Evolutionary conservation across 1,140 invertebrate genomes (phyloP).

Genomic region (Drosophila aff.): DNA sequence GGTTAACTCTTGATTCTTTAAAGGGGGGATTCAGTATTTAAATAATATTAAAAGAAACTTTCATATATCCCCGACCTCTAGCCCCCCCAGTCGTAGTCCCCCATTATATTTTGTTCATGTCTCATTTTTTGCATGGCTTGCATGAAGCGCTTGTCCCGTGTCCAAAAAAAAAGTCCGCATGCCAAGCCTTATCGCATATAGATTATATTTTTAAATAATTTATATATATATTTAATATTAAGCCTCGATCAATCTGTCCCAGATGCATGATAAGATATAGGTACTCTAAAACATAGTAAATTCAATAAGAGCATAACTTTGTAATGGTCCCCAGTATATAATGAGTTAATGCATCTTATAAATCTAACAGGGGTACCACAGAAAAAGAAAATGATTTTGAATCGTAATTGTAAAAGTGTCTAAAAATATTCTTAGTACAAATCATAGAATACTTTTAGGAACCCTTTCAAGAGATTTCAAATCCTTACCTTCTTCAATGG

Average conservation of each 20-base stretch:
- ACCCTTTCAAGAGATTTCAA: too few species aligned
- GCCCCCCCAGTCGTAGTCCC: constrained; percentile 15
- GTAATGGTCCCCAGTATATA: constrained; percentile 28
- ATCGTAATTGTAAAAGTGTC: not conserved
- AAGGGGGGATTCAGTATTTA: not conserved
- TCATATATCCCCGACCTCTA: not conserved
- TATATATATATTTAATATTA: constrained; percentile 2
- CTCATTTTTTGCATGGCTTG: constrained; percentile 67
- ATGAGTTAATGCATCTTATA: constrained; percentile 13
- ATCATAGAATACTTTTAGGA: not conserved
- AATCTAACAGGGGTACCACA: not conserved
- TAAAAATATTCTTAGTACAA: not conserved
- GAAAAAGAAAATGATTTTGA: not conserved
- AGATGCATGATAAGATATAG: constrained; percentile 44
- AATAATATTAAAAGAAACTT: not conserved
- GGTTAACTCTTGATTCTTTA: too few species aligned
- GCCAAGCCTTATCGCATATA: constrained; percentile 19
- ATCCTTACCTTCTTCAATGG: not conserved
- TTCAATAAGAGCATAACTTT: constrained; percentile 10
- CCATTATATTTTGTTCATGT: constrained; percentile 37
- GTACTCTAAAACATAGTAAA: not conserved
- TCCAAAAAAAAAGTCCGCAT: constrained; percentile 46
- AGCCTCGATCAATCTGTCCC: not conserved
- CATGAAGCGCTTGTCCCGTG: constrained; percentile 58
- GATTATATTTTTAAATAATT: not conserved